Evolutionary conservation across 2,113 vertebrate genomes (phyloP), one percentile per base, ranked within the genome.

Genomic region (Parotia lawesii): DNA sequence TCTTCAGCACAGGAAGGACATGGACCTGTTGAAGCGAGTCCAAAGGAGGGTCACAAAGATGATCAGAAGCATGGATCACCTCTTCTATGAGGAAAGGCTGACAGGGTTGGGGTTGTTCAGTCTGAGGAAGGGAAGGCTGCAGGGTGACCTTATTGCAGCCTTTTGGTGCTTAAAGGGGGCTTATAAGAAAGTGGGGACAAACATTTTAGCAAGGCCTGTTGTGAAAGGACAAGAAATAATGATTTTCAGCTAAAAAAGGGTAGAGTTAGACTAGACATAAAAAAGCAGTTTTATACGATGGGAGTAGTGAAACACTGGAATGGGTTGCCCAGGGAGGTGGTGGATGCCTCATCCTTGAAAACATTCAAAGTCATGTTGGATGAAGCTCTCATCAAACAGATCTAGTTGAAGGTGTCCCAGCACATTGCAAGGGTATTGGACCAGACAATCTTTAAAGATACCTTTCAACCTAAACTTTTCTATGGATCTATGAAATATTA

Each of bases 21-120:
- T 3, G 28, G 53, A 45, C 4, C 40, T 67, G 31, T 9, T 38
- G 12, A 8, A 78, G 14, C 0, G 0, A 23, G 6, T 33, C 31
- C 35, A 17, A 9, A 60, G 14, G 17, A 66, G 14, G 13, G 27
- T 5, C 35, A 42, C 6, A 33, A 25, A 44, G 27, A 25, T 25
- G 13, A 10, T 21, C 11, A 56, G 31, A 40, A 40, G 31, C 20
- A 6, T 50, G 33, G 17, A 56, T 9, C 35, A 40, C 2, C 20
- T 61, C 23, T 74, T 31, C 47, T 48, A 1, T 25, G 27, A 62
- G 24, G 42, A 80, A 27, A 91, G 19, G 27, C 7, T 78, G 53
- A n/a, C 24, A 56, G 15, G 29, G 3, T 9, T 67, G 28, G 31
- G 2, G 10, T 18, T 79, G 33, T 8, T 69, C 29, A 35, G 29